Evolutionary conservation across 2,888 invertebrate species (phyloP).

Genomic region (Cosmia trapezina): DNA sequence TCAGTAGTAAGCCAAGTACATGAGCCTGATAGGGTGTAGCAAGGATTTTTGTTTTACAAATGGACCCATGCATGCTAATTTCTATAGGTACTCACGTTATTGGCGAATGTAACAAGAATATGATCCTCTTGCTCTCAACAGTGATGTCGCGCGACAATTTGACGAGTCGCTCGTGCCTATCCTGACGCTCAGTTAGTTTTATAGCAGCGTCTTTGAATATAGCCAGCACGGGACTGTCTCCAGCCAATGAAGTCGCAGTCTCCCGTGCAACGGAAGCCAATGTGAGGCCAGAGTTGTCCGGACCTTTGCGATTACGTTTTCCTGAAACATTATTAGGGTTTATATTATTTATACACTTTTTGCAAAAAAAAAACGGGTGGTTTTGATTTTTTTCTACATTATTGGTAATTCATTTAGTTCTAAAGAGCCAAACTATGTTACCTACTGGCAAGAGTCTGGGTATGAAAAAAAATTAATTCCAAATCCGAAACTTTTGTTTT

Average conservation of each 20-base stretch:
- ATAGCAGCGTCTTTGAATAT: slow-evolving; percentile 91
- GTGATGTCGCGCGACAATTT: slow-evolving; percentile 96
- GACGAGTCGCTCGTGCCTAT: slow-evolving; percentile 95
- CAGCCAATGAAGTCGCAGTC: slow-evolving; percentile 74
- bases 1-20: too few species aligned
- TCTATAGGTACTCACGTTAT: slow-evolving; percentile 86
- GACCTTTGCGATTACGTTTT: slow-evolving; percentile 70
- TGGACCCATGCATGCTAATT: too few species aligned
- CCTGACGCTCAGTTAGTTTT: slow-evolving; percentile 94
- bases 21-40: not conserved
- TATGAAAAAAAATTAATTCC: too few species aligned
- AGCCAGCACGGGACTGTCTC: slow-evolving; percentile 89
- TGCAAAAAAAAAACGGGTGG: too few species aligned
- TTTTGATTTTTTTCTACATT: too few species aligned
- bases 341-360: too few species aligned
- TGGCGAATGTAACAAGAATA: slow-evolving; percentile 95
- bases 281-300: slow-evolving; percentile 64
- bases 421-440: too few species aligned
- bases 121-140: slow-evolving; percentile 97
- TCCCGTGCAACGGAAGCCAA: slow-evolving; percentile 79
- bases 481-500: too few species aligned
- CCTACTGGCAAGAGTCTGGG: too few species aligned
- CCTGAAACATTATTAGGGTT: slow-evolving; percentile 62
- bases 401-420: too few species aligned
- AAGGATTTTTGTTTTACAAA: too few species aligned